Evolutionary conservation across 2,888 invertebrate genomes (phyloP), one percentile per base, ranked within the genome.

Genomic region (Apodemia mormo): DNA sequence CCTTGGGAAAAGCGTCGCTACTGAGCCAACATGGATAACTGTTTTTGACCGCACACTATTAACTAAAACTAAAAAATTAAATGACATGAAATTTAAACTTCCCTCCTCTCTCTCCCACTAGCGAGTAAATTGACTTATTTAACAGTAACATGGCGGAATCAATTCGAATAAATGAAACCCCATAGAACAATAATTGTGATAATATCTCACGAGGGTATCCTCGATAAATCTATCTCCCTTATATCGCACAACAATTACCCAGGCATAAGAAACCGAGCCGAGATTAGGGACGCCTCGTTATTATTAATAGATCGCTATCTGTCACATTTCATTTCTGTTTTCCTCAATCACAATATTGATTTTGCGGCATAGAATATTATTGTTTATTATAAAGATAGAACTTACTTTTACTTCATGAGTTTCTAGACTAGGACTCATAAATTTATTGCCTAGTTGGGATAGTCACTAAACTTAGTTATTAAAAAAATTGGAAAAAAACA

Each of bases 201-300:
- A 33, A 58, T 58, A 58, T 58, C 30, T 29, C 30, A 12, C 10
- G 30, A 58, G 29, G 30, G 33, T 33, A 33, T 61, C 33, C 14
- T 7, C 61, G 14, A 61, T 33, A 33, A 61, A 61, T 61, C 61
- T 33, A 14, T 29, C 61, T 61, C 33, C 33, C 61, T 29, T 33
- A 33, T 61, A 33, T 61, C 61, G n/a, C 7, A 30, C 58, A 58
- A 58, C 30, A 61, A 61, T 61, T 61, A 14, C 33, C 61, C 37
- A n/a, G 61, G 61, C 14, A 61, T 61, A 61, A 61, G 61, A 61
- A 61, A 61, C 61, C 33, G 14, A 4, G 33, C 61, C 61, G 33
- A 61, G 61, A 61, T 61, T 61, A 61, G 33, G 61, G 61, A 61
- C 52, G 52, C 52, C 52, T 61, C 33, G 61, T 61, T 61, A 61